Evolutionary conservation across 2,888 invertebrate genomes (phyloP).

Genomic region (Melinaea menophilus): DNA sequence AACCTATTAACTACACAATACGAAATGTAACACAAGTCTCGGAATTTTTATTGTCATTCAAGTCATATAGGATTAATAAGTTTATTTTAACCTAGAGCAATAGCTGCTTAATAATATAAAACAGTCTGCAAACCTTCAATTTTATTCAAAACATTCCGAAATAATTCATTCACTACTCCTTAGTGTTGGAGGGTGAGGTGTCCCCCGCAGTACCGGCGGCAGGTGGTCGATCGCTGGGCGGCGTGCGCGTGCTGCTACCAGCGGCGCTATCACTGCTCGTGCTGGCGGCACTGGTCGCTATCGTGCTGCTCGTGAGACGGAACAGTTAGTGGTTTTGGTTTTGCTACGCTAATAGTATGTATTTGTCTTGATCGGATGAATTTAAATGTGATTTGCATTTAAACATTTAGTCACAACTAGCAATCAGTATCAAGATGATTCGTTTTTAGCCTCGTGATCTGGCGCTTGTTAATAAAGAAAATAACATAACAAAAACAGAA

Average conservation of each 20-base stretch:
- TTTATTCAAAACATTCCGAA: no score
- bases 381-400: no score
- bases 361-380: no score
- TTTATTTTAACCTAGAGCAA: no score
- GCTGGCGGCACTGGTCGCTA: conserved; percentile 81
- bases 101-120: no score
- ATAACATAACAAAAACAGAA: conserved; percentile 42
- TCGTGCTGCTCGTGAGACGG: conserved; percentile 83
- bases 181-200: conserved; percentile 80
- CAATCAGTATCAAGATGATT: no score
- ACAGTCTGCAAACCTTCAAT: no score
- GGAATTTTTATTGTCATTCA: no score
- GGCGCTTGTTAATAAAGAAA: neutral
- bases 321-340: conserved; percentile 78
- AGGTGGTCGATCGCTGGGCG: conserved; percentile 81
- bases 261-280: conserved; percentile 83
- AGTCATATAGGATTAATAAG: no score
- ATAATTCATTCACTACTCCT: conserved; percentile 8
- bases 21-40: neutral
- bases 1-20: conserved; percentile 24
- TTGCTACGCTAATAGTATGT: no score
- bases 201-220: conserved; percentile 82
- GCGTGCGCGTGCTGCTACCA: conserved; percentile 81
- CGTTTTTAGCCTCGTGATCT: no score
- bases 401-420: no score